Evolutionary conservation across 2,888 invertebrate species (phyloP), one percentile per base, ranked within the genome.

Genomic region (Resseliella maxima): DNA sequence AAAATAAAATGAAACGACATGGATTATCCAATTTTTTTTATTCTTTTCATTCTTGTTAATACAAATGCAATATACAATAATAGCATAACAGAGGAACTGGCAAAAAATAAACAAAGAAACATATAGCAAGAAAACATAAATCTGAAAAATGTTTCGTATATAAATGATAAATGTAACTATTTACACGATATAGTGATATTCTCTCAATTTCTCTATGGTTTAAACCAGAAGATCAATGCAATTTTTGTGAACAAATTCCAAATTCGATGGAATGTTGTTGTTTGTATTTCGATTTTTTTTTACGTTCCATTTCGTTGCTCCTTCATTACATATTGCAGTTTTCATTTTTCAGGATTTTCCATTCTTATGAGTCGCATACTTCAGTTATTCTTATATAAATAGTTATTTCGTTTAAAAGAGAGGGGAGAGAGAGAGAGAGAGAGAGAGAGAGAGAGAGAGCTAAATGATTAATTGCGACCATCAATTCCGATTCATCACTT

Each of bases 191-290:
- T 59, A 5, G 27, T 59, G 27, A 59, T 59, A 59, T 59, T 59
- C 24, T 24, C 59, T n/a, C n/a, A n/a, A n/a, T n/a, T n/a, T n/a
- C 59, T 59, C 24, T 24, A 24, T 50, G 2, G 50, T 10, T 59
- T 6, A 5, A 27, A n/a, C 31, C 35, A 15, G n/a, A 72, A 2
- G 5, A 59, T 59, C 72, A 18, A 72, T 31, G 31, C 31, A 72
- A 72, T 72, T 72, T n/a, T 72, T 35, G 72, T 72, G 72, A 35
- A 31, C 72, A 72, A 72, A 72, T 72, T 72, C 72, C 72, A 72
- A 72, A 72, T 72, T 31, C 72, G 31, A 72, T 72, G 35, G 72
- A 72, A 72, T 72, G 15, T 59, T 59, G 24, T 59, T n/a, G n/a
- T n/a, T n/a, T n/a, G n/a, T n/a, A n/a, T n/a, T n/a, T n/a, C n/a